phyloP scores from a whole-genome alignment of 1,140 invertebrate genomes.

The Thaumetopoea pityocampa region DNA sequence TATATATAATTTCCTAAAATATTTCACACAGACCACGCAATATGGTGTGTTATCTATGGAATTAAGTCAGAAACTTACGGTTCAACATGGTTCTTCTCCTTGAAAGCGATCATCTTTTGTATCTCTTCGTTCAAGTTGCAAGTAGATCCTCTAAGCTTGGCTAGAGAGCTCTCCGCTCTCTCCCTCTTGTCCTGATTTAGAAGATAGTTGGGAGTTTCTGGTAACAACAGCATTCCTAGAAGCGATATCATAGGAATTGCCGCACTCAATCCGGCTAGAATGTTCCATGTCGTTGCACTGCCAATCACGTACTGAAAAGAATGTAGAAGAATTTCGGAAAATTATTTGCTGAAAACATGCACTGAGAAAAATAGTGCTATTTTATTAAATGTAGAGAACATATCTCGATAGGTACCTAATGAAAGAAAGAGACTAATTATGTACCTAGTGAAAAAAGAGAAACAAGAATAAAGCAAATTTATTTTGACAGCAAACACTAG shows the following conservation, averaged over 20 bases:
- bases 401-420: too few relatives aligned
- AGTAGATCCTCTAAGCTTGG: conserved; percentile 79
- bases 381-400: too few relatives aligned
- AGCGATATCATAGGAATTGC: conserved; percentile 78
- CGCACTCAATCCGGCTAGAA: conserved; percentile 78
- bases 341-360: too few relatives aligned
- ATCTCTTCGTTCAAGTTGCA: conserved; percentile 81
- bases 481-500: too few relatives aligned
- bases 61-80: conserved; percentile 63
- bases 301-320: conserved; percentile 79
- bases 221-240: conserved; percentile 78
- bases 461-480: too few relatives aligned
- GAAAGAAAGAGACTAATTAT: too few relatives aligned
- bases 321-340: too few relatives aligned
- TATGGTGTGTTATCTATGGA: too few relatives aligned
- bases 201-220: conserved; percentile 84
- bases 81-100: conserved; percentile 79
- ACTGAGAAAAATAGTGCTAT: too few relatives aligned
- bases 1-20: background rate
- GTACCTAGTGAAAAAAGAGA: too few relatives aligned
- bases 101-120: conserved; percentile 78
- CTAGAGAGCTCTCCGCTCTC: conserved; percentile 78
- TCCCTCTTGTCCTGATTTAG: conserved; percentile 79
- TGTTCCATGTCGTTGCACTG: conserved; percentile 77
- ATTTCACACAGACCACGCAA: too few relatives aligned